Percentiles rank a stretch among this genome's conserved stretches.
Conservation (phyloP, 2,888 invertebrate species). For the Philonicus albiceps region DNA sequence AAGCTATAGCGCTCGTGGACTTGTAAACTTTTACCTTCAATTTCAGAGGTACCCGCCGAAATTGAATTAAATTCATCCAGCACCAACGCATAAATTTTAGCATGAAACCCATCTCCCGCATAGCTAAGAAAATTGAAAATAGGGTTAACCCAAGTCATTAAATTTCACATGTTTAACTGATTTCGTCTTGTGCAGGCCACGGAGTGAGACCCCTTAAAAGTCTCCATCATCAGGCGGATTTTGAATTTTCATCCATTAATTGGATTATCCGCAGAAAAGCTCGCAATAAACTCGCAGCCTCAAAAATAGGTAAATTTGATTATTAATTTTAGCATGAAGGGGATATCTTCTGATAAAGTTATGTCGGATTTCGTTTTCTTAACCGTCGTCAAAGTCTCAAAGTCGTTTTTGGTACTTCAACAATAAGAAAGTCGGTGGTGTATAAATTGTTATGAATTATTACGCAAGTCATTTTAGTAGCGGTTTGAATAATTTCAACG, state of each 20-base stretch:
- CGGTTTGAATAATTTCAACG: not conserved
- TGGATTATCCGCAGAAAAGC: not conserved
- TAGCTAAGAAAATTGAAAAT: not conserved
- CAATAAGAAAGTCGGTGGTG: not conserved
- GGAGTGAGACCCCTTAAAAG: not conserved
- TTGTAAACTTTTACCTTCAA: not conserved
- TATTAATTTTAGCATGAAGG: not conserved
- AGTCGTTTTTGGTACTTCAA: not conserved
- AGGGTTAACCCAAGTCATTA: not conserved
- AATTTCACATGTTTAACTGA: not conserved
- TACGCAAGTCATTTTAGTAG: not conserved
- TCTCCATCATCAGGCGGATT: not conserved
- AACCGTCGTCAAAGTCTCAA: not conserved
- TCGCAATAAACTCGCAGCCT: not conserved
- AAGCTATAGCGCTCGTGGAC: not conserved
- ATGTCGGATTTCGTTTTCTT: not conserved
- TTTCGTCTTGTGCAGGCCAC: not conserved
- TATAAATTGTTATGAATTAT: not conserved
- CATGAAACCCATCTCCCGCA: not conserved
- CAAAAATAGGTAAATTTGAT: not conserved
- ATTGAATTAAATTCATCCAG: not conserved
- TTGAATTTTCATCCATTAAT: not conserved
- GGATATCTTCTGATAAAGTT: not conserved
- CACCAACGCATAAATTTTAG: not conserved
- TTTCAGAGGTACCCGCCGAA: not conserved